phyloP scores from a whole-genome alignment of 2,113 vertebrate genomes.

The Percopsis transmontana region DNA sequence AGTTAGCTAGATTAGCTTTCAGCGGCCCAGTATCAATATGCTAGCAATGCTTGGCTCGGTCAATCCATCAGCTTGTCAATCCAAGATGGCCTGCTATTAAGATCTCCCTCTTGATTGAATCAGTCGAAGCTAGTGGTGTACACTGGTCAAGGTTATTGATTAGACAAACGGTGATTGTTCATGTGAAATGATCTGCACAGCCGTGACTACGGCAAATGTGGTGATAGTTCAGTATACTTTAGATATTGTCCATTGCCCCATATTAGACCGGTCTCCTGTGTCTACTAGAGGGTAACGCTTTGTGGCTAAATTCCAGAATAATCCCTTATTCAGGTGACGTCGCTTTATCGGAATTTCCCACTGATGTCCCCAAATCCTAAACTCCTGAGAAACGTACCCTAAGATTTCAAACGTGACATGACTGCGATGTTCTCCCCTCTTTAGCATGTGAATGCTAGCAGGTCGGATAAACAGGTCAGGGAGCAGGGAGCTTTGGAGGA shows the following conservation, averaged over 20 bases:
- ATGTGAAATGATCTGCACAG: slow-evolving; percentile 41
- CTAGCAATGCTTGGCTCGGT: slow-evolving; percentile 15
- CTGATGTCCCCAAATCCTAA: no score
- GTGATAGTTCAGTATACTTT: not conserved
- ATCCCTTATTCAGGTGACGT: no score
- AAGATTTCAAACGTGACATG: no score
- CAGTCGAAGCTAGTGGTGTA: slow-evolving; percentile 30
- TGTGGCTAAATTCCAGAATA: no score
- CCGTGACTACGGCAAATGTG: slow-evolving; percentile 17
- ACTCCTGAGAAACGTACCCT: no score
- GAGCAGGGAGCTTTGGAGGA: no score
- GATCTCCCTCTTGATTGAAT: slow-evolving; percentile 50
- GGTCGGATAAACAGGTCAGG: no score
- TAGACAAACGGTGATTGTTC: slow-evolving; percentile 38
- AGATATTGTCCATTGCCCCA: no score
- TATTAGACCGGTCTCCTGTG: not conserved
- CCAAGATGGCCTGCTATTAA: slow-evolving; percentile 30
- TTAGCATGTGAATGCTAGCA: no score
- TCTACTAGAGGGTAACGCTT: no score
- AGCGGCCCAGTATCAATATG: slow-evolving; percentile 38
- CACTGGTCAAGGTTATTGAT: slow-evolving; percentile 48
- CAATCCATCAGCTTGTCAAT: slow-evolving; percentile 35
- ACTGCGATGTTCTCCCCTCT: no score
- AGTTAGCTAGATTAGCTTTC: slow-evolving; percentile 35
- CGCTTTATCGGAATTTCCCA: no score